Conservation (phyloP, 2,113 vertebrate species). For the Entelurus aequoreus region DNA sequence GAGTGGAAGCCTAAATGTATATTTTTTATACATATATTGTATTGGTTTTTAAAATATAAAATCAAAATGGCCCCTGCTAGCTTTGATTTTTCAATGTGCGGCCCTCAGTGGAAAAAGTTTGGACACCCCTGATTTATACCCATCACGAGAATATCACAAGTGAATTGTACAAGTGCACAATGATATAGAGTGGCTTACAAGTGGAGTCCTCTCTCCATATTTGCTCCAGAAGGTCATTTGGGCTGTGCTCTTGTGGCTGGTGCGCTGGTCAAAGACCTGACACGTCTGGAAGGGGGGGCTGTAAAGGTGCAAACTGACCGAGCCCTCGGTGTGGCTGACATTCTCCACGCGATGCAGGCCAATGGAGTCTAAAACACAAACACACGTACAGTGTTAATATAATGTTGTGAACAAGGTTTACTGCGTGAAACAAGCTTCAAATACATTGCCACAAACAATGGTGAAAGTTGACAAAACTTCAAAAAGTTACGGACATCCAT, state of each 20-base stretch:
- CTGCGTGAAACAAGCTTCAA: background rate
- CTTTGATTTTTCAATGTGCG: too few species aligned
- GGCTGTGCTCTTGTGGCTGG: conserved; percentile 87
- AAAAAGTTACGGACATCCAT: background rate
- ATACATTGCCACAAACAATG: too few species aligned
- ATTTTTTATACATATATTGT: too few species aligned
- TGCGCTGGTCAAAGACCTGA: conserved; percentile 92
- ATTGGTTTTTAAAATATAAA: too few species aligned
- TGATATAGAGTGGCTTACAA: conserved; percentile 72
- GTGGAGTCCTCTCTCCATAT: conserved; percentile 80
- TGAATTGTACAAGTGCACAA: background rate
- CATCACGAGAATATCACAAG: background rate
- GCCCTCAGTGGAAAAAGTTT: too few species aligned
- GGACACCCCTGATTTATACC: too few species aligned
- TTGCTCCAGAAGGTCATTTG: conserved; percentile 96
- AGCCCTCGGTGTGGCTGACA: conserved; percentile 88
- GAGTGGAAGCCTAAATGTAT: too few species aligned
- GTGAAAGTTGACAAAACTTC: background rate
- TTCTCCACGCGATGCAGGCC: conserved; percentile 97
- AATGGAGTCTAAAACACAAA: conserved; percentile 77
- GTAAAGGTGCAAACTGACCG: conserved; percentile 91
- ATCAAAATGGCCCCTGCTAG: too few species aligned
- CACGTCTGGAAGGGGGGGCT: conserved; percentile 87
- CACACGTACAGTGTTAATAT: conserved; percentile 16
- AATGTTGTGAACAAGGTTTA: conserved; percentile 23